These are phyloP conservation scores for Heliconius nattereri DNA, from an alignment of 1,140 invertebrate genomes.

Conservation along the genomic window DNA sequence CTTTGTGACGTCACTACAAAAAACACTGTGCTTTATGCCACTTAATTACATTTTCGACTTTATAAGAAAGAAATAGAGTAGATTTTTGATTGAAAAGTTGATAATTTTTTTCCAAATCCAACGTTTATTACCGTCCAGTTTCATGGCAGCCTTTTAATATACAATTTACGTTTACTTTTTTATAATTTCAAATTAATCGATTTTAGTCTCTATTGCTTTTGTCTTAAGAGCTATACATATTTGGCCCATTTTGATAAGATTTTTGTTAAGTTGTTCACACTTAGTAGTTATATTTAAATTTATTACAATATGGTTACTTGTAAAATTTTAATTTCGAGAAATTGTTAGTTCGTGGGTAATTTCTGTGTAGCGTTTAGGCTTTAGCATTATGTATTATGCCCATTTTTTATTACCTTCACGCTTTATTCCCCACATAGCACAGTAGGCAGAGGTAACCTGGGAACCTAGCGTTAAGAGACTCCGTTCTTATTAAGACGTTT, in stretches of 20 bases:
- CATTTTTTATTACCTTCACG: neutral
- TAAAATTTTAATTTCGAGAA: slow-evolving; percentile 41
- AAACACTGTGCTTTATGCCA: no score
- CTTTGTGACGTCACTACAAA: slow-evolving; percentile 45
- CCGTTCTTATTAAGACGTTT: no score
- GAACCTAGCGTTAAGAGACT: no score
- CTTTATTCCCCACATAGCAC: no score
- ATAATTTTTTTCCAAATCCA: slow-evolving; percentile 46
- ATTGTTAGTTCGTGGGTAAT: slow-evolving; percentile 33
- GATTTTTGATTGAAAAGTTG: neutral
- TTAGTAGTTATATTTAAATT: slow-evolving; percentile 58
- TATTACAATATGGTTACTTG: slow-evolving; percentile 46
- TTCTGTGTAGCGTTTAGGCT: neutral
- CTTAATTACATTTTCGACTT: slow-evolving; percentile 18
- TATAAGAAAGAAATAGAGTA: no score
- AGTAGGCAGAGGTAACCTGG: no score
- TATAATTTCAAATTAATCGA: slow-evolving; percentile 12
- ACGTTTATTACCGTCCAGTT: slow-evolving; percentile 61
- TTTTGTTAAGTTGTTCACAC: slow-evolving; percentile 49
- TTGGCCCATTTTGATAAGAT: slow-evolving; percentile 2
- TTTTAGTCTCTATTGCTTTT: slow-evolving; percentile 29
- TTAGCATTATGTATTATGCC: neutral
- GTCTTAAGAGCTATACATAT: neutral
- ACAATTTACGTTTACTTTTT: slow-evolving; percentile 42
- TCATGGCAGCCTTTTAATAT: slow-evolving; percentile 56